Percentiles rank a stretch among this genome's conserved stretches.
These are phyloP conservation scores for Porites cylindrica DNA, from an alignment of 92 coral and sea anemone species.

Conservation along the genomic window DNA sequence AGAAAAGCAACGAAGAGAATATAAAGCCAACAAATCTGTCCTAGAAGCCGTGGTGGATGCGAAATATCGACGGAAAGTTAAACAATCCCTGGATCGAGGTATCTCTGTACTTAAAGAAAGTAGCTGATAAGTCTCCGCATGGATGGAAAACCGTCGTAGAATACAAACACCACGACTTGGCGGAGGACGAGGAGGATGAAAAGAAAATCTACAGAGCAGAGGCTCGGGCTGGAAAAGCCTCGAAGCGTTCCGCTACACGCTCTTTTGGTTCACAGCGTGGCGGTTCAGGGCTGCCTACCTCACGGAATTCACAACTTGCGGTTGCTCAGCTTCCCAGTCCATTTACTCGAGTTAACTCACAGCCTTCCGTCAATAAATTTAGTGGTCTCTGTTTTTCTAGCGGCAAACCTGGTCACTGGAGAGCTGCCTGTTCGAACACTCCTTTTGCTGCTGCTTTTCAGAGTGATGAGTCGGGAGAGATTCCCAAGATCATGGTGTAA, in stretches of 20 bases:
- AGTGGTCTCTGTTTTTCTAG: slow-evolving; percentile 31
- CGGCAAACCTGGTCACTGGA: background rate
- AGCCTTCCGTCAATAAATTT: background rate
- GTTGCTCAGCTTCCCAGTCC: slow-evolving; percentile 15
- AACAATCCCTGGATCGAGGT: slow-evolving; percentile 44
- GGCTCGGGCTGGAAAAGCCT: slow-evolving; percentile 33
- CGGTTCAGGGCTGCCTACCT: background rate
- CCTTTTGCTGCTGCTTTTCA: background rate
- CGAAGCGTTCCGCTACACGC: slow-evolving; percentile 5
- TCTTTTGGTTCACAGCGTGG: background rate
- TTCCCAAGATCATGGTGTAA: background rate
- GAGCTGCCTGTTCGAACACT: background rate
- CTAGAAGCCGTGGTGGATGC: background rate
- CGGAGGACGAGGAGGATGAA: slow-evolving; percentile 56
- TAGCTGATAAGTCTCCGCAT: slow-evolving; percentile 51
- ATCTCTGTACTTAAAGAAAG: slow-evolving; percentile 38
- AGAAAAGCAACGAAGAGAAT: slow-evolving; percentile 14
- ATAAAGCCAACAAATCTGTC: background rate
- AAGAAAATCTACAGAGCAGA: slow-evolving; percentile 53
- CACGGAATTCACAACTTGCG: slow-evolving; percentile 10
- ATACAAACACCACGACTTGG: slow-evolving; percentile 49
- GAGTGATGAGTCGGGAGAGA: background rate
- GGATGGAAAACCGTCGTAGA: slow-evolving; percentile 61
- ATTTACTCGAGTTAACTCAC: background rate
- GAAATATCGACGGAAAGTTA: background rate